Conservation (phyloP, 2,797 vertebrate genomes). For the Malacoraja senta region DNA sequence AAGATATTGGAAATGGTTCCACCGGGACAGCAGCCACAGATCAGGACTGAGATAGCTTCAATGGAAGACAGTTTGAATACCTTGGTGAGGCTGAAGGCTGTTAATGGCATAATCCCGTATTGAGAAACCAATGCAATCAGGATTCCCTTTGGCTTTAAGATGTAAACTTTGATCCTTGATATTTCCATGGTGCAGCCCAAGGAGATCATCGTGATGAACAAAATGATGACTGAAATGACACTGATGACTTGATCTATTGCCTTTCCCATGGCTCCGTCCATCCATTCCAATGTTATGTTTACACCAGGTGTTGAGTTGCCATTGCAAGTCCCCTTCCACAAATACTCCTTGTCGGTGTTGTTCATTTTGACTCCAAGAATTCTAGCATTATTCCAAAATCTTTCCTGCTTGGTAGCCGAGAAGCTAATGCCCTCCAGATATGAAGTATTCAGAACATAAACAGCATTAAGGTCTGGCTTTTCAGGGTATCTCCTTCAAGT, state of each 20-base stretch:
- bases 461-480: neutral
- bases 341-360: neutral
- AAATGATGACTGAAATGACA: slow-evolving; percentile 47
- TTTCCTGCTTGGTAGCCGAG: neutral
- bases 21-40: slow-evolving; percentile 75
- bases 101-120: slow-evolving; percentile 75
- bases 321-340: neutral
- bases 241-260: slow-evolving; percentile 53
- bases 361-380: neutral
- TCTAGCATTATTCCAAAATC: neutral
- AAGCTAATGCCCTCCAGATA: neutral
- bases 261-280: neutral
- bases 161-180: slow-evolving; percentile 65
- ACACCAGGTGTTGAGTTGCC: neutral
- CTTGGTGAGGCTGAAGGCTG: slow-evolving; percentile 65
- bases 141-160: slow-evolving; percentile 66
- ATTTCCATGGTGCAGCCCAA: slow-evolving; percentile 74
- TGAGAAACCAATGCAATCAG: slow-evolving; percentile 66
- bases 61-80: slow-evolving; percentile 55
- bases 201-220: slow-evolving; percentile 64
- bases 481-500: neutral
- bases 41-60: slow-evolving; percentile 67
- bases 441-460: neutral
- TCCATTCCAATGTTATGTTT: neutral
- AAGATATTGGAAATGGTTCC: slow-evolving; percentile 73